phyloP scores from a whole-genome alignment of 2,888 invertebrate genomes.

The Cheiracanthium punctorium region DNA sequence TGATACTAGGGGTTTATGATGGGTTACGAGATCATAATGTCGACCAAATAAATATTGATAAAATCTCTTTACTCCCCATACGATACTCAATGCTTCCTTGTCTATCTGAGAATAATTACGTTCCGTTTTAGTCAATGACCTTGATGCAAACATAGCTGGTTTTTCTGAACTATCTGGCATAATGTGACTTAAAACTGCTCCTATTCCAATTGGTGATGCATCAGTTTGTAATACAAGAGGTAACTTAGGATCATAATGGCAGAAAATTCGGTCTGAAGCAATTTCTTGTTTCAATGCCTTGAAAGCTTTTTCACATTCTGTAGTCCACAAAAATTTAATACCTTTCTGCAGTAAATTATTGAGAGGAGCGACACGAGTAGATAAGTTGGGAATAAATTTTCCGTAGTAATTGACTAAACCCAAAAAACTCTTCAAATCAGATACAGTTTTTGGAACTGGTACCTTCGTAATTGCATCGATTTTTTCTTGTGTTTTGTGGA shows the following conservation, averaged over 20 bases:
- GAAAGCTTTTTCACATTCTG: slow-evolving; percentile 40
- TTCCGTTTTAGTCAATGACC: slow-evolving; percentile 74
- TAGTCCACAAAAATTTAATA: slow-evolving; percentile 41
- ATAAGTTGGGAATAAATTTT: slow-evolving; percentile 47
- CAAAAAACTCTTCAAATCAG: slow-evolving; percentile 45
- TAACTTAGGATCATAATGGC: slow-evolving; percentile 72
- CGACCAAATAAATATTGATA: slow-evolving; percentile 69
- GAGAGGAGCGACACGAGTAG: slow-evolving; percentile 37
- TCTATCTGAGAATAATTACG: slow-evolving; percentile 75
- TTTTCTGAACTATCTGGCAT: slow-evolving; percentile 74
- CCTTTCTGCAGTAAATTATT: slow-evolving; percentile 40
- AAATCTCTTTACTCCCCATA: slow-evolving; percentile 74
- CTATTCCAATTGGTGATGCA: slow-evolving; percentile 74
- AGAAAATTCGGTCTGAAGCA: slow-evolving; percentile 66
- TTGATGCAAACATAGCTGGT: slow-evolving; percentile 76
- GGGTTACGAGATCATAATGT: slow-evolving; percentile 74
- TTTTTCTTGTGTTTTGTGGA: slow-evolving; percentile 47
- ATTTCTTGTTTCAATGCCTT: slow-evolving; percentile 38
- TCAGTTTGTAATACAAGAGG: slow-evolving; percentile 73
- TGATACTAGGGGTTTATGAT: slow-evolving; percentile 74
- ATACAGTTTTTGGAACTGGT: slow-evolving; percentile 45
- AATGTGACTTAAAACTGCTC: slow-evolving; percentile 75
- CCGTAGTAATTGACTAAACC: slow-evolving; percentile 45
- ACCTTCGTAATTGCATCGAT: slow-evolving; percentile 42
- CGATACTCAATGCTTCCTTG: slow-evolving; percentile 75